Conservation (phyloP, 2,888 invertebrate genomes). For the Oscheius sp. region DNA sequence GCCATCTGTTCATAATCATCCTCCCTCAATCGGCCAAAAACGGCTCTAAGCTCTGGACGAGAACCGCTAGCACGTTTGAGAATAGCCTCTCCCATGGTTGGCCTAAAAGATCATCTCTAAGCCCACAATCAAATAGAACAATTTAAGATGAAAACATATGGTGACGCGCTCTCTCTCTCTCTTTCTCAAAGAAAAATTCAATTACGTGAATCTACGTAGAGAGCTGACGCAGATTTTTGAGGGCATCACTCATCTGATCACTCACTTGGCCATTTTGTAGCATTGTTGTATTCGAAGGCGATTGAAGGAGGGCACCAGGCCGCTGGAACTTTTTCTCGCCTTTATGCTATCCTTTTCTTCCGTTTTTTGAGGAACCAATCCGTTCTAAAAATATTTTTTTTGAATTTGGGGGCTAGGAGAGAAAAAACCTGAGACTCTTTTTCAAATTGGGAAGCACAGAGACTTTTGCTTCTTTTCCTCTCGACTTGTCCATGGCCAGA, state of each 20-base stretch:
- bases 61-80: slow-evolving; percentile 63
- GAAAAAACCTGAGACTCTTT: slow-evolving; percentile 57
- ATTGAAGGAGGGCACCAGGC: slow-evolving; percentile 63
- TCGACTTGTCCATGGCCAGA: slow-evolving; percentile 36
- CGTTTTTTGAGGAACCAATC: neutral
- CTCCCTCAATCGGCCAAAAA: slow-evolving; percentile 59
- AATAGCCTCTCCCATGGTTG: slow-evolving; percentile 63
- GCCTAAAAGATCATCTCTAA: slow-evolving; percentile 44
- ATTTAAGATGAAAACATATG: neutral
- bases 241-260: neutral
- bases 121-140: no score
- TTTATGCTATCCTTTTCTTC: slow-evolving; percentile 7
- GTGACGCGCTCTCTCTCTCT: neutral
- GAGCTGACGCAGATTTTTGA: no score
- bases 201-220: neutral
- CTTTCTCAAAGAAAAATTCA: neutral
- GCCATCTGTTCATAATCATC: slow-evolving; percentile 56
- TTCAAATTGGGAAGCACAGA: slow-evolving; percentile 63
- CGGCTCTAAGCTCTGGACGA: slow-evolving; percentile 59
- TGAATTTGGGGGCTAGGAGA: neutral
- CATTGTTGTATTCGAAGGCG: slow-evolving; percentile 66
- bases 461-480: slow-evolving; percentile 58
- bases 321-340: slow-evolving; percentile 49
- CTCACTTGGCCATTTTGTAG: slow-evolving; percentile 65
- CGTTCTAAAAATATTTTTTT: neutral